Conservation (phyloP, 2,888 invertebrate species). For the Sphaerophoria taeniata region DNA sequence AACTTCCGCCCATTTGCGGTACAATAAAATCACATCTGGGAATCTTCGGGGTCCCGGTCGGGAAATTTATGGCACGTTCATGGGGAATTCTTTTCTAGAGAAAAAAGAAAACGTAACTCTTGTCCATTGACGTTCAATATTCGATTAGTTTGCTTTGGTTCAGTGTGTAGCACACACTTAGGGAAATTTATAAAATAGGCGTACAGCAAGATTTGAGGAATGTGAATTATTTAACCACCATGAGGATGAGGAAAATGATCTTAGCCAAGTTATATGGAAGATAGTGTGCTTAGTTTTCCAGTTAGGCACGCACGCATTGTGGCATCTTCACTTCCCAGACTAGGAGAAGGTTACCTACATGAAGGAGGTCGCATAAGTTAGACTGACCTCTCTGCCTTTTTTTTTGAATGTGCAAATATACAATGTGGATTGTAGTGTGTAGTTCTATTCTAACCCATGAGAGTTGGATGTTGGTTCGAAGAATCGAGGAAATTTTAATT, state of each 20-base stretch:
- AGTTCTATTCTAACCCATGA: not conserved
- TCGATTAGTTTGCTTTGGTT: conserved; percentile 26
- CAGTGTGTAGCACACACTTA: conserved; percentile 60
- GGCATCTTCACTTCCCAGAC: conserved; percentile 37
- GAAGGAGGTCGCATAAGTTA: conserved; percentile 55
- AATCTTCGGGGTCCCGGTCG: conserved; percentile 72
- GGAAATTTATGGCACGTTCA: conserved; percentile 73
- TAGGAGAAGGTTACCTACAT: conserved; percentile 50
- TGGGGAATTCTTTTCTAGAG: conserved; percentile 64
- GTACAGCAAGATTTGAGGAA: conserved; percentile 60
- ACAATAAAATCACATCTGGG: conserved; percentile 75
- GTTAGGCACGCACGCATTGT: conserved; percentile 40
- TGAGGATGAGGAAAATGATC: conserved; percentile 67
- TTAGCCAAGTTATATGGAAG: conserved; percentile 46
- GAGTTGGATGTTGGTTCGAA: not conserved
- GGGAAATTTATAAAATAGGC: conserved; percentile 74
- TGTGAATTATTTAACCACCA: conserved; percentile 72
- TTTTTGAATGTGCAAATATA: not conserved
- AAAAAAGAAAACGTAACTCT: conserved; percentile 46
- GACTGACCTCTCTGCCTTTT: conserved; percentile 38
- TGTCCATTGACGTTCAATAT: not conserved
- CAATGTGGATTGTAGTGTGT: not conserved
- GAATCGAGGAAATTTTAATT: too few species aligned
- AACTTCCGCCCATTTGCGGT: conserved; percentile 75
- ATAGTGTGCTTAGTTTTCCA: conserved; percentile 34